These are phyloP conservation scores for Cryptus armator DNA, from an alignment of 2,888 invertebrate genomes.

Conservation along the genomic window DNA sequence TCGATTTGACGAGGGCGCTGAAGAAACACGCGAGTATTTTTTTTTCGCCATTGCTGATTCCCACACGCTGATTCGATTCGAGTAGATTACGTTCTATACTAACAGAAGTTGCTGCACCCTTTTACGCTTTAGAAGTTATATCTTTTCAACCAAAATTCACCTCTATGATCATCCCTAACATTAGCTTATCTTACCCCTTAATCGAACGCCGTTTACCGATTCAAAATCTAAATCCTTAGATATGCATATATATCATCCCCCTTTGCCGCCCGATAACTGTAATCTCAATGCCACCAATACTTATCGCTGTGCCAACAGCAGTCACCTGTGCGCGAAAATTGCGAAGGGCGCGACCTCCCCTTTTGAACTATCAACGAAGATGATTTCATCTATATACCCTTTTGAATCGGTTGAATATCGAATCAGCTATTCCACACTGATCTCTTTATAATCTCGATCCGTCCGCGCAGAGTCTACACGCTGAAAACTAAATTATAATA, in stretches of 20 bases:
- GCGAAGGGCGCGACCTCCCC: not conserved
- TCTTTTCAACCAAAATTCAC: not conserved
- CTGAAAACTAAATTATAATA: slow-evolving; percentile 25
- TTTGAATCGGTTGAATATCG: slow-evolving; percentile 5
- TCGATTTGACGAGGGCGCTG: no score
- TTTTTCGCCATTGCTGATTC: no score
- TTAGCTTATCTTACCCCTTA: not conserved
- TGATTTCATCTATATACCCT: slow-evolving; percentile 1
- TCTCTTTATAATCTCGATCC: slow-evolving; percentile 7
- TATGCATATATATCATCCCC: not conserved
- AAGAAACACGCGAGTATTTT: no score
- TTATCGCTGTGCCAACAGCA: not conserved
- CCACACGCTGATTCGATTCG: not conserved
- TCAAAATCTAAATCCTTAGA: not conserved
- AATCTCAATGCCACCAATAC: not conserved
- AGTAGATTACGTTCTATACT: not conserved
- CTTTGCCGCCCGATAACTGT: not conserved
- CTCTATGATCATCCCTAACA: not conserved
- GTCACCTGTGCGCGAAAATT: not conserved
- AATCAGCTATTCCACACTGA: slow-evolving; percentile 6
- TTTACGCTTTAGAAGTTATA: no score
- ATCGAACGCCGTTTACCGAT: not conserved
- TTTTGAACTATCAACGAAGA: not conserved
- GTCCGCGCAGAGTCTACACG: not conserved
- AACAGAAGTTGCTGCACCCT: not conserved